Base-by-base conservation (phyloP, 2,797 vertebrate genomes). In the Danio albolineatus region DNA sequence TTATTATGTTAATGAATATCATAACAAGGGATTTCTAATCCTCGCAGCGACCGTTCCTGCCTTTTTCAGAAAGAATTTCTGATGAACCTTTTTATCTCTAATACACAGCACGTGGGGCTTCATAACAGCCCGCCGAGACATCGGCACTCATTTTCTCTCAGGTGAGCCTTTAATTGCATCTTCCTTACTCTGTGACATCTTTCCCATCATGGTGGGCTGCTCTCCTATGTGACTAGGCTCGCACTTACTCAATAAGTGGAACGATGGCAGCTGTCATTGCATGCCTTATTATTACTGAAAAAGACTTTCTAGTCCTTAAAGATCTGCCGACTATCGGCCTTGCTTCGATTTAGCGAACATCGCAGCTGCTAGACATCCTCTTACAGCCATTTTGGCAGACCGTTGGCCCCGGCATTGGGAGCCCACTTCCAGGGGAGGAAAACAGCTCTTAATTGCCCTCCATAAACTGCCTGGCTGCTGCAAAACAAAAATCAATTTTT, bases 201-300 rank as follows among this genome's bases (percentile, higher is more conserved):
- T 82, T 73, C 83, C 41, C 77, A 80, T 85, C 84, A 83, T 60
- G 84, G 66, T 69, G 67, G 72, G 54, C 66, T 67, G 49, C 53
- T 85, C 78, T 89, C 86, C 85, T 82, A 67, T 82, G 87, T 88
- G 88, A 89, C 89, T 83, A 87, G 86, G 85, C 85, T 88, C 82
- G 60, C 85, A 84, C 83, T 82, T 72, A 85, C 86, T 91, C 88
- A 88, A 85, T 87, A 87, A 89, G 80, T 88, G 89, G 87, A 90
- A 90, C 90, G 87, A 72, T 83, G 81, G 85, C 89, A 91, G 89
- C 89, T 90, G 90, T 88, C 86, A 79, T 81, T 73, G 70, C 64
- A 79, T 79, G 86, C 86, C 80, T 81, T 66, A 73, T 62, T 76
- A 78, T 82, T 74, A 86, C 73, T 66, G 81, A 88, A 87, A 86